Percentiles rank a stretch among this genome's conserved stretches.
Conservation (phyloP, 92 coral and sea anemone genomes). For the Chrysogorgia sp. region DNA sequence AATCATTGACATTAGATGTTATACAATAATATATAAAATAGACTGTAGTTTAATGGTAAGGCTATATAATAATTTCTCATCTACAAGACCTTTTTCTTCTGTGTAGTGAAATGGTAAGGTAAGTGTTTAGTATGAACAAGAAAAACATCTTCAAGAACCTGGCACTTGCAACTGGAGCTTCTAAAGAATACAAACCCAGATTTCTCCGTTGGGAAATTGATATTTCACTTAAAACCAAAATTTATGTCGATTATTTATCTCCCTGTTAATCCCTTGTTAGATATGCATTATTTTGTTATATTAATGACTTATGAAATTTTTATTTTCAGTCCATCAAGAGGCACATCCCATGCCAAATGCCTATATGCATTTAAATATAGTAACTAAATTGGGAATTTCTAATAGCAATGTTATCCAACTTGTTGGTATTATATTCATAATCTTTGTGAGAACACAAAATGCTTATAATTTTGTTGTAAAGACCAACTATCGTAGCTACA, state of each 20-base stretch:
- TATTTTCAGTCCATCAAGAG: too few relatives aligned
- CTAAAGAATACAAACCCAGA: background rate
- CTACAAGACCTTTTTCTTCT: constrained; percentile 45
- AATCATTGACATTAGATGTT: too few relatives aligned
- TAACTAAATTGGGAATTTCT: too few relatives aligned
- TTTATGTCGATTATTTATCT: background rate
- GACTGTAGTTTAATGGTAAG: background rate
- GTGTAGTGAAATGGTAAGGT: constrained; percentile 46
- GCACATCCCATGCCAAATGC: too few relatives aligned
- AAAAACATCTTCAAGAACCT: background rate
- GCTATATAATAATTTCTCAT: constrained; percentile 22
- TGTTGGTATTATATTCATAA: too few relatives aligned
- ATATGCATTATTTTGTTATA: background rate
- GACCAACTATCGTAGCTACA: too few relatives aligned
- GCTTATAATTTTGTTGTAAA: too few relatives aligned
- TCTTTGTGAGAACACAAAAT: too few relatives aligned
- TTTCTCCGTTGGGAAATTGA: background rate
- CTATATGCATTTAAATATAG: too few relatives aligned
- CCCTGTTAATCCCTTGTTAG: background rate
- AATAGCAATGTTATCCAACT: too few relatives aligned
- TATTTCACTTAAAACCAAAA: background rate
- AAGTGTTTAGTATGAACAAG: constrained; percentile 12
- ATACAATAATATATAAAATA: background rate
- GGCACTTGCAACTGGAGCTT: constrained; percentile 25
- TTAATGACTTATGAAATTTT: background rate